Base-by-base conservation (phyloP, 92 coral and sea anemone species). In the Bergia sp. region DNA sequence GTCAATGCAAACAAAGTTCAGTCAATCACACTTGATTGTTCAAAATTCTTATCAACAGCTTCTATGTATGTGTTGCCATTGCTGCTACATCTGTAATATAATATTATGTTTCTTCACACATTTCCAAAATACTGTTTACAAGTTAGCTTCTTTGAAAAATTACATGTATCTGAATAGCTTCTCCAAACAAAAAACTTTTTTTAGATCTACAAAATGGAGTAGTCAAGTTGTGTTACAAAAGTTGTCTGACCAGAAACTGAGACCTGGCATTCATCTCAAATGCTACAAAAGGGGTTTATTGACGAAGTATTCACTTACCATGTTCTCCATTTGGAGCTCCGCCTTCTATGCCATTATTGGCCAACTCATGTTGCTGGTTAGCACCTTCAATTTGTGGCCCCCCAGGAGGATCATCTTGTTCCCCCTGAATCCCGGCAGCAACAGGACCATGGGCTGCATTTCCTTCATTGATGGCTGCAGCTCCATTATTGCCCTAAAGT, bases 241-340 rank as follows among this genome's bases (percentile, higher is more conserved):
- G 69, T 61, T 3, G 7, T 61, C 69, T 1, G 8, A 23, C 20
- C 29, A 61, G 7, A 6, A 4, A 18, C 23, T 23, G 2, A 61
- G 20, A 18, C 2, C 10, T 0, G 18, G 2, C 18, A 7, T 0
- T 20, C 13, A 1, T 2, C 16, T 53, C 10, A 18, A 53, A 18
- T 53, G 58, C 58, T 53, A 18, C 13, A 53, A 53, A 61, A 61
- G 69, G 69, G 69, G 0, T 61, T 61, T 61, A 61, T 1, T 4
- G 18, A 2, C 23, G 5, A 45, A 21, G 37, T 10, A 11, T 42
- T 4, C 47, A 18, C 82, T 29, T 80, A 80, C 85, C 85, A 80
- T 80, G 85, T 36, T 80, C 87, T 21, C 87, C 87, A 71, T 71
- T 71, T 29, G 87, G 87, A 69, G 44, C 78, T 45, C 87, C 87